Evolutionary conservation across 2,113 vertebrate genomes (phyloP).

Genomic region (Sinocyclocheilus grahami): DNA sequence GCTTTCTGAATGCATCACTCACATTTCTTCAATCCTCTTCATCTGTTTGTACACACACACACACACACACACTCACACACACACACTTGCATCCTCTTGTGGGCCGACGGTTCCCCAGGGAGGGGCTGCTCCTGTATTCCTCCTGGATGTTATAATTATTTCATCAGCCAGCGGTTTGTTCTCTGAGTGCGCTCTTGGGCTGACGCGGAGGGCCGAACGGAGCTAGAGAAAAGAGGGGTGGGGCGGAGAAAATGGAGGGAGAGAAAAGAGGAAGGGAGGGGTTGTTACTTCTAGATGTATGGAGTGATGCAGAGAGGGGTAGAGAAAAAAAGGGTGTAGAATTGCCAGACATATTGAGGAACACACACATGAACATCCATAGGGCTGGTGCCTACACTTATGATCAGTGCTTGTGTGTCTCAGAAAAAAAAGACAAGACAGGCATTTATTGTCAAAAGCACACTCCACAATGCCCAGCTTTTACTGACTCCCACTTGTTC

Average conservation of each 20-base stretch:
- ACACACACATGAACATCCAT: slow-evolving; percentile 63
- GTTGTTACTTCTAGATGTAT: slow-evolving; percentile 74
- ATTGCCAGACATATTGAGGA: slow-evolving; percentile 58
- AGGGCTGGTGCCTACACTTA: slow-evolving; percentile 67
- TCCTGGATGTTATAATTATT: slow-evolving; percentile 87
- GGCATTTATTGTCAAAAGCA: slow-evolving; percentile 10
- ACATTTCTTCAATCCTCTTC: slow-evolving; percentile 22
- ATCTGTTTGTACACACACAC: background rate
- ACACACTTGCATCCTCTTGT: slow-evolving; percentile 14
- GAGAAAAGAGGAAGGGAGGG: slow-evolving; percentile 48
- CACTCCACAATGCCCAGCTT: background rate
- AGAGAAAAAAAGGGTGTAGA: slow-evolving; percentile 43
- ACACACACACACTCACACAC: background rate
- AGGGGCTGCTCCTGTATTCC: slow-evolving; percentile 71
- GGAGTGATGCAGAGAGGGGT: slow-evolving; percentile 40
- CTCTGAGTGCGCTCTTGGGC: slow-evolving; percentile 83
- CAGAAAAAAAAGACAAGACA: slow-evolving; percentile 47
- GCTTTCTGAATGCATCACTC: slow-evolving; percentile 51
- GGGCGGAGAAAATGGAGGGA: slow-evolving; percentile 10
- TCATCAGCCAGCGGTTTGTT: slow-evolving; percentile 83
- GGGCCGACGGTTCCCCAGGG: slow-evolving; percentile 70
- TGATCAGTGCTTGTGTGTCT: slow-evolving; percentile 66
- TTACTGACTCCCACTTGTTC: background rate
- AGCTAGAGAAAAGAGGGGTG: slow-evolving; percentile 52
- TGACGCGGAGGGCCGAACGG: slow-evolving; percentile 74